These are phyloP conservation scores for Drosophila insularis DNA, from an alignment of 1,140 invertebrate genomes.

Conservation along the genomic window DNA sequence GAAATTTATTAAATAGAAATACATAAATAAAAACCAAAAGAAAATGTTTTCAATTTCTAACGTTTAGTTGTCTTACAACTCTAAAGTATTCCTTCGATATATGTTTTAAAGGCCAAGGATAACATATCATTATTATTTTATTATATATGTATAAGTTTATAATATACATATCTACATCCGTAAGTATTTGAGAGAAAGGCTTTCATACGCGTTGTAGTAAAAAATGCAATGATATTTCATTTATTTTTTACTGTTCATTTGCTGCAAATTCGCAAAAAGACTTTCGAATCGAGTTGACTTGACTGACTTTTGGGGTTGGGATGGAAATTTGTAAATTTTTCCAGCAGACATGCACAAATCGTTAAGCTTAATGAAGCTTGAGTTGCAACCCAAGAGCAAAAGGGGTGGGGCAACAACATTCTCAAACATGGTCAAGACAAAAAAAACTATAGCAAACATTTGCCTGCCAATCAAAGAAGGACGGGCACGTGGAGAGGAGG, in stretches of 20 bases:
- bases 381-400: constrained; percentile 21
- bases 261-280: constrained; percentile 34
- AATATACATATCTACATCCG: not conserved
- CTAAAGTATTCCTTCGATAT: no score
- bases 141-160: no score
- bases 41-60: no score
- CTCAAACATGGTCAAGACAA: not conserved
- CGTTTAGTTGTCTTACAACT: no score
- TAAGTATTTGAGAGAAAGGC: not conserved
- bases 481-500: not conserved
- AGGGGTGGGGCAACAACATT: not conserved
- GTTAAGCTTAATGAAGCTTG: constrained; percentile 55
- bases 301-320: constrained; percentile 29
- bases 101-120: no score
- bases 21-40: no score
- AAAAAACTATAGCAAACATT: constrained; percentile 27
- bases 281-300: constrained; percentile 27
- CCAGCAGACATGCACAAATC: constrained; percentile 31
- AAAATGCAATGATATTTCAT: constrained; percentile 10
- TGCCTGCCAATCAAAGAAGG: constrained; percentile 49
- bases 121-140: no score
- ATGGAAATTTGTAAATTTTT: constrained; percentile 31
- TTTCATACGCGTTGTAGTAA: constrained; percentile 12
- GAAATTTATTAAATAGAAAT: no score
- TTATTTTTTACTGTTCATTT: constrained; percentile 19